Conservation (phyloP, 2,888 invertebrate species). For the Eristalis intricaria region DNA sequence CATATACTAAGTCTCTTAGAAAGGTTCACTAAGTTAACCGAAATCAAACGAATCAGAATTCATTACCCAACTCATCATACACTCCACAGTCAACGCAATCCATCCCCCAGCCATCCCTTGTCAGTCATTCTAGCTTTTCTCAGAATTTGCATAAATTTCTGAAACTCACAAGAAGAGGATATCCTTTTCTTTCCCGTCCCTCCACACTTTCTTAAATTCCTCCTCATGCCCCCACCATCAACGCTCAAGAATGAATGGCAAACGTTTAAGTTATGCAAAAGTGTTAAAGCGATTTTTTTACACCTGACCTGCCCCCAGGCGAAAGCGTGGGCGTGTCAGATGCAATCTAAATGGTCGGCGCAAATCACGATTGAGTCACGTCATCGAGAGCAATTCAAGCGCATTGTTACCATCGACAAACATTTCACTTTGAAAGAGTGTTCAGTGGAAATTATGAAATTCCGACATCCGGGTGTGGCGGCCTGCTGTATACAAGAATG, state of each 20-base stretch:
- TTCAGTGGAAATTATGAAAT: slow-evolving; percentile 51
- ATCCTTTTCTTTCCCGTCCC: neutral
- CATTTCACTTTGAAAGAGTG: slow-evolving; percentile 37
- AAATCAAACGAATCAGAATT: neutral
- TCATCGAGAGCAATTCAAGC: slow-evolving; percentile 39
- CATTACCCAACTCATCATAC: neutral
- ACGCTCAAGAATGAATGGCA: neutral
- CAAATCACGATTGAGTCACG: slow-evolving; percentile 67
- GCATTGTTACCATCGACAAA: slow-evolving; percentile 61
- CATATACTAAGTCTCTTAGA: no score
- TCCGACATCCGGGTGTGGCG: slow-evolving; percentile 40
- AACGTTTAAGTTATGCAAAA: slow-evolving; percentile 47
- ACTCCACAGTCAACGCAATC: neutral
- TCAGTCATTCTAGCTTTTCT: neutral
- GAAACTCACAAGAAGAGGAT: neutral
- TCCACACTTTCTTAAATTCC: neutral
- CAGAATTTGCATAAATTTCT: neutral
- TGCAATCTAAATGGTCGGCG: slow-evolving; percentile 63
- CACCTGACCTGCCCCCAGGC: slow-evolving; percentile 33
- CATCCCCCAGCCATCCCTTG: neutral
- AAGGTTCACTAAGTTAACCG: no score
- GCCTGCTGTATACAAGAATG: slow-evolving; percentile 34
- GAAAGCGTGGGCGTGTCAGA: slow-evolving; percentile 62
- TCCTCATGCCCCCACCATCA: neutral
- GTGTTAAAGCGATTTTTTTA: slow-evolving; percentile 51